These are phyloP conservation scores for Calosoma granatense DNA, from an alignment of 1,140 invertebrate species.

Conservation along the genomic window DNA sequence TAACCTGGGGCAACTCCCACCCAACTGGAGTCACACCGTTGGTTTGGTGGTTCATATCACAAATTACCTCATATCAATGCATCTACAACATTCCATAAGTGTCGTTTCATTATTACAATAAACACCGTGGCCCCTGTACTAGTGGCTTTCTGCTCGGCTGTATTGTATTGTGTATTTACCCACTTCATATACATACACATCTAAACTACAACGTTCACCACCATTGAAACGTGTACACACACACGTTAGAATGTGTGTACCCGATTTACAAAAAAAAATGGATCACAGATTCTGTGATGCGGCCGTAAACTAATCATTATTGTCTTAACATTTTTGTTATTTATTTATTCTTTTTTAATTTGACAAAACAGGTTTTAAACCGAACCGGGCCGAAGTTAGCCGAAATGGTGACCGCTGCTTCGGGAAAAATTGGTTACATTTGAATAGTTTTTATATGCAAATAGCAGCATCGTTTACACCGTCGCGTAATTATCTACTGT, in stretches of 20 bases:
- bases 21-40: neutral
- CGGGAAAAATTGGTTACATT: neutral
- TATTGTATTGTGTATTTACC: no score
- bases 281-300: neutral
- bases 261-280: constrained; percentile 5
- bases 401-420: constrained; percentile 5
- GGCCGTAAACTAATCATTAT: constrained; percentile 7
- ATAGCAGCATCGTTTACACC: no score
- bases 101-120: neutral
- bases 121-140: neutral
- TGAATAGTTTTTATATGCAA: no score
- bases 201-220: no score
- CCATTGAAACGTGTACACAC: neutral
- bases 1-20: neutral
- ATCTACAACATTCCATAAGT: neutral
- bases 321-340: constrained; percentile 8
- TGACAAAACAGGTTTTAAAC: constrained; percentile 7
- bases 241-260: neutral
- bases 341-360: constrained; percentile 9
- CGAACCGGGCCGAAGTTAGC: neutral
- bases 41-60: constrained; percentile 4
- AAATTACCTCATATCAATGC: neutral
- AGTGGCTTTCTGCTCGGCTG: no score
- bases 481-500: no score
- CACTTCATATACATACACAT: no score